Evolutionary conservation across 2,113 vertebrate genomes (phyloP).

Genomic region (Callorhinus ursinus): DNA sequence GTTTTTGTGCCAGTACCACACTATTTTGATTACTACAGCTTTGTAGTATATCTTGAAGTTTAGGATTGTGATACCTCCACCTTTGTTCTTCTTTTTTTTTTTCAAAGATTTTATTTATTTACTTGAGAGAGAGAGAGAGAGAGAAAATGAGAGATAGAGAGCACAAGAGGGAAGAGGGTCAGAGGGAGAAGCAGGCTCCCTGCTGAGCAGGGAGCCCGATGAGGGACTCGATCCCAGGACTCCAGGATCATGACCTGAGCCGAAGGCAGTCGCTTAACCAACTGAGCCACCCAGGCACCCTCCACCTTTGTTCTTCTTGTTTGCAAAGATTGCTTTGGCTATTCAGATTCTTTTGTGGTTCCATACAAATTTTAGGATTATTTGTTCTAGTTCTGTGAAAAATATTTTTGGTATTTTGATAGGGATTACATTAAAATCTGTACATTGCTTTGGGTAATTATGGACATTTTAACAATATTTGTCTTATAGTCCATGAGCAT

Average conservation of each 20-base stretch:
- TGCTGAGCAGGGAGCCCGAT: too few relatives aligned
- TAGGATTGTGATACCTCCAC: not conserved
- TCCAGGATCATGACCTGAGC: too few relatives aligned
- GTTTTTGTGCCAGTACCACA: not conserved
- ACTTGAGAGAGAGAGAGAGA: too few relatives aligned
- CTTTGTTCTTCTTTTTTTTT: not conserved
- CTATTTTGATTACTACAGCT: not conserved
- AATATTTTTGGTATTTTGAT: not conserved
- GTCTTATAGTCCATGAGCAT: not conserved
- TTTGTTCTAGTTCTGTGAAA: not conserved
- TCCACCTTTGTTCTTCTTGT: not conserved
- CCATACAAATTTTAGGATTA: not conserved
- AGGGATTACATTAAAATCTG: not conserved
- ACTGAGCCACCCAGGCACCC: too few relatives aligned
- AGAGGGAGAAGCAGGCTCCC: too few relatives aligned
- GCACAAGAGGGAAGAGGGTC: too few relatives aligned
- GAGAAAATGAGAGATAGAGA: too few relatives aligned
- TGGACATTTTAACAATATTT: not conserved
- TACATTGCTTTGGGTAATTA: not conserved
- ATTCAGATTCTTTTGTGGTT: not conserved
- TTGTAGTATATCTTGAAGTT: not conserved
- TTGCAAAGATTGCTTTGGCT: not conserved
- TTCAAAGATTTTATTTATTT: too few relatives aligned
- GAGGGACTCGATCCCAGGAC: too few relatives aligned
- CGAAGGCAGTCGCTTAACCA: too few relatives aligned